phyloP scores from a whole-genome alignment of 37 sponge, comb jelly and placozoan species.

The Ephydatia muelleri region DNA sequence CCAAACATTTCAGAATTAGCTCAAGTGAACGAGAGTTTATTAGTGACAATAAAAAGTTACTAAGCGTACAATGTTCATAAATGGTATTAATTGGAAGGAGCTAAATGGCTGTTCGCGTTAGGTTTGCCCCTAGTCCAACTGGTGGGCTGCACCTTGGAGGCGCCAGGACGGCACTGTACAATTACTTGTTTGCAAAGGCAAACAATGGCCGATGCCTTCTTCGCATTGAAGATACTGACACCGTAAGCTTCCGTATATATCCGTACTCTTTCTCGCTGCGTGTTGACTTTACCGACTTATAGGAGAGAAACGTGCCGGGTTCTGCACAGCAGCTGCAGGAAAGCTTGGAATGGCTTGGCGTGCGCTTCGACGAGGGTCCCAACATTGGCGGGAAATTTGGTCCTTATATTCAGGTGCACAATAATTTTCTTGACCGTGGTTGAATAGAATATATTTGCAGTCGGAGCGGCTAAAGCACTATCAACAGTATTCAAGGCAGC shows the following conservation, averaged over 20 bases:
- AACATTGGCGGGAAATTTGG: constrained; percentile 47
- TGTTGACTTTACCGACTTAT: not conserved
- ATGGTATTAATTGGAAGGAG: no score
- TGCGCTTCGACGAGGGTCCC: constrained; percentile 80
- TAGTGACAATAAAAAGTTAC: no score
- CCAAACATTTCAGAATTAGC: no score
- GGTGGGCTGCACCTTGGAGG: constrained; percentile 89
- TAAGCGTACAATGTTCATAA: no score
- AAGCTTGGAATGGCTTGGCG: constrained; percentile 57
- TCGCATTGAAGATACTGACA: constrained; percentile 89
- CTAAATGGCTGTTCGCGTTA: constrained; percentile 66
- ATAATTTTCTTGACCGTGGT: not conserved
- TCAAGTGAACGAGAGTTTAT: no score
- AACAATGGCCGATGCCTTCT: constrained; percentile 63
- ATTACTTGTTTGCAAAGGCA: constrained; percentile 78
- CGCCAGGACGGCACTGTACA: constrained; percentile 83
- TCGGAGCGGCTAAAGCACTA: not conserved
- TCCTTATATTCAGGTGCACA: constrained; percentile 67
- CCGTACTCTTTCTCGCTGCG: not conserved
- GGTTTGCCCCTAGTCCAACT: constrained; percentile 94
- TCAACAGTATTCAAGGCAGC: not conserved
- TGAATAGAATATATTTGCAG: not conserved
- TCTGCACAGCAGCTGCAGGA: constrained; percentile 34
- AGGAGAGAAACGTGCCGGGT: constrained; percentile 61
- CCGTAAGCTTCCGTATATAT: not conserved